Conservation (phyloP, 1,140 invertebrate species). For the Calliphora vicina region DNA sequence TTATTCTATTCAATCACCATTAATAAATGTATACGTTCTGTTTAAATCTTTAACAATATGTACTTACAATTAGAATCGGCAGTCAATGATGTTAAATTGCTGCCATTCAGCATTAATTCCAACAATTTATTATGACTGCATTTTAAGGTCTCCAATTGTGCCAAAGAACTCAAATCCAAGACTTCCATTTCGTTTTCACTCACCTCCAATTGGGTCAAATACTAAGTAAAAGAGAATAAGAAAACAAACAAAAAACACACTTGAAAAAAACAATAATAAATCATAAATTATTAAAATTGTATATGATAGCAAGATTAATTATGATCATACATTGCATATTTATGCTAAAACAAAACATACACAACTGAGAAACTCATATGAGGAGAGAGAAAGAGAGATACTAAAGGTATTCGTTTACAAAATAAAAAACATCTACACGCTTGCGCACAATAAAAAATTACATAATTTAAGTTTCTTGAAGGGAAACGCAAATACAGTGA, state of each 20-base stretch:
- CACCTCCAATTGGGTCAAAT: constrained; percentile 77
- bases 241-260: constrained; percentile 16
- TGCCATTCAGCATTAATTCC: constrained; percentile 74
- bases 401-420: background rate
- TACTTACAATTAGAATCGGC: constrained; percentile 78
- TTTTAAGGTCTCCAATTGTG: constrained; percentile 74
- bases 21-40: background rate
- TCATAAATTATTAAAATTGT: background rate
- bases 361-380: too few species aligned
- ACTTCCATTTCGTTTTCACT: constrained; percentile 80
- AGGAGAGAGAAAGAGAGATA: background rate
- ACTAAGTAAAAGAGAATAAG: constrained; percentile 61
- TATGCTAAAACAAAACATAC: background rate
- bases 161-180: constrained; percentile 75
- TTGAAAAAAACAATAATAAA: constrained; percentile 6
- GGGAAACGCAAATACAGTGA: background rate
- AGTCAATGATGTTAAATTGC: constrained; percentile 72
- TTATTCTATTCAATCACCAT: too few species aligned
- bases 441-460: background rate
- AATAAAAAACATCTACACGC: background rate
- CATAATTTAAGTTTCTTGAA: background rate
- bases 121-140: constrained; percentile 76
- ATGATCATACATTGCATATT: background rate
- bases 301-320: background rate
- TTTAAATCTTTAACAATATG: constrained; percentile 15